Base-by-base conservation (phyloP, 2,888 invertebrate species). In the Trichopoda pennipes region DNA sequence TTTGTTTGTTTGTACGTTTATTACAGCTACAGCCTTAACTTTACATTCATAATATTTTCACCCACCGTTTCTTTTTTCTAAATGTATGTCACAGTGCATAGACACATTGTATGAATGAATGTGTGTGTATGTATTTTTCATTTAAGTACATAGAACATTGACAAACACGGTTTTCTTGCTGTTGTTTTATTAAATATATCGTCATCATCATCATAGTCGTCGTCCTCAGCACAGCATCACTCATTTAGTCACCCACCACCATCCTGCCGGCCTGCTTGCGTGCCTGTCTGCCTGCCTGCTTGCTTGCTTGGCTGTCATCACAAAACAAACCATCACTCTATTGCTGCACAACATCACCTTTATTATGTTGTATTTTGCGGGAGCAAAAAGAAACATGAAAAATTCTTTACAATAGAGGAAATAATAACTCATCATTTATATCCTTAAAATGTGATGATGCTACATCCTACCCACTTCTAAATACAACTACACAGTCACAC, bases 381-480 rank as follows among this genome's bases (percentile, higher is more conserved):
- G 72, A 70, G 72, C 60, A 60, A 81, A 81, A 77, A 63, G 77
- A 61, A 77, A 77, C 68, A 73, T 63, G 68, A 69, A 73, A 28
- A 60, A 47, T 61, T 68, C 55, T 68, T 60, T 77, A 77, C 81
- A 77, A 73, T 73, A 73, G 68, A 73, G 77, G 73, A 81, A 77
- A 81, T 73, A 81, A 77, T 77, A 77, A 77, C 77, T 81, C 81
- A 81, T 73, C 81, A 81, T 79, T 79, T 74, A 73, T 79, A 79
- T 79, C 68, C 73, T 79, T 79, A 79, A 79, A 79, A 73, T 74
- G 51, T 60, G 28, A 68, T 78, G 66, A 66, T 68, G 79, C 79
- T 68, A 19, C 47, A 55, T 56, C 69, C 69, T 9, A 55, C 63
- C 49, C 58, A 58, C 19, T 60, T 49, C 7, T 28, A 28, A 28